phyloP scores from a whole-genome alignment of 2,888 invertebrate genomes.

The Ceratothoa steindachneri region DNA sequence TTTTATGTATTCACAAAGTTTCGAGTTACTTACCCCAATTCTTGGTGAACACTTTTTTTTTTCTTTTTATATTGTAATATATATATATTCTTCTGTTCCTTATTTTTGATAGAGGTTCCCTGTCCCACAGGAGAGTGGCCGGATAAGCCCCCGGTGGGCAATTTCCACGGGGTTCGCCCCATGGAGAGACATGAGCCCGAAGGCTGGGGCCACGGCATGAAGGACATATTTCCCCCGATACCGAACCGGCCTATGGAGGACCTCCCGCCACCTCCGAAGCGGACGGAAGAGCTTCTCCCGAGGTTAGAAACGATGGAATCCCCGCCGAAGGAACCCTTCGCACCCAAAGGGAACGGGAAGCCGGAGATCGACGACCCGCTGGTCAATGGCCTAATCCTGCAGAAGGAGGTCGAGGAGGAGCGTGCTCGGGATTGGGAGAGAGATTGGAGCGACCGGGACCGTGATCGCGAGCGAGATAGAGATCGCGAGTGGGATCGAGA shows the following conservation, averaged over 20 bases:
- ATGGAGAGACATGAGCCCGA: background rate
- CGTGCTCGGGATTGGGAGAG: background rate
- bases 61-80: no score
- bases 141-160: background rate
- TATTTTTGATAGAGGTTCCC: no score
- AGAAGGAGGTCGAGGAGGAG: background rate
- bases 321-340: no score
- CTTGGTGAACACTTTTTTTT: no score
- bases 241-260: background rate
- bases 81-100: no score
- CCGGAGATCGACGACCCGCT: background rate
- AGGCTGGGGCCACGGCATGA: background rate
- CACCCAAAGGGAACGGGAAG: background rate
- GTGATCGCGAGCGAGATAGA: conserved; percentile 9
- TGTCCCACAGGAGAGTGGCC: background rate
- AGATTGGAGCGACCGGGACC: conserved; percentile 22
- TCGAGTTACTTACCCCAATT: no score
- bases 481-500: background rate
- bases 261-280: background rate
- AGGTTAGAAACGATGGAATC: background rate
- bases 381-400: background rate
- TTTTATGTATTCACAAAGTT: no score
- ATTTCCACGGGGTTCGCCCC: background rate
- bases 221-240: background rate
- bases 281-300: background rate